phyloP scores from a whole-genome alignment of 2,888 invertebrate species.

The Troilus luridus region DNA sequence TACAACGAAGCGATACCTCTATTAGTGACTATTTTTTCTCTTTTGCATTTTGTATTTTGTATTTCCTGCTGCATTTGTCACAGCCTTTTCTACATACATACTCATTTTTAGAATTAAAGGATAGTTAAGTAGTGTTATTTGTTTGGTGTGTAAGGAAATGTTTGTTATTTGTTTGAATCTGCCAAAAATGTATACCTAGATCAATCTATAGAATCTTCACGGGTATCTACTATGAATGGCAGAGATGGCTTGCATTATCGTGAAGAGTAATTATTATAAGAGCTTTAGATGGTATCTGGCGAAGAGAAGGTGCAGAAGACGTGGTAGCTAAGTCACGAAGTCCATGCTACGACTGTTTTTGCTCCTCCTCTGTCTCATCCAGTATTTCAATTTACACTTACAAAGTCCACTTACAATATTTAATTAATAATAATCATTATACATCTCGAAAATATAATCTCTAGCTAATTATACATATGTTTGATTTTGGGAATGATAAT shows the following conservation, averaged over 20 bases:
- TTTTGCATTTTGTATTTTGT: too few species aligned
- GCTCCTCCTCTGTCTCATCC: neutral
- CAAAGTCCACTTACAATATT: neutral
- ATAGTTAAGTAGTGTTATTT: too few species aligned
- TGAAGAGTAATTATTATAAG: neutral
- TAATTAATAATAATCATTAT: neutral
- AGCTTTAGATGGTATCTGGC: neutral
- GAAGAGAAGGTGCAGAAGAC: neutral
- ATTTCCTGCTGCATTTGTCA: too few species aligned
- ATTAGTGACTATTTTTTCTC: too few species aligned
- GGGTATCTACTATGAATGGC: neutral
- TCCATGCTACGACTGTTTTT: constrained; percentile 3
- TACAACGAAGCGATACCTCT: too few species aligned
- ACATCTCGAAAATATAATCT: neutral
- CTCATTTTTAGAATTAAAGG: too few species aligned
- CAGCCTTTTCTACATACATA: too few species aligned
- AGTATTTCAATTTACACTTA: neutral
- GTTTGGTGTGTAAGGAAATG: too few species aligned
- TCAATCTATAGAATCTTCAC: neutral
- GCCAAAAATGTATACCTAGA: neutral
- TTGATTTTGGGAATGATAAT: neutral
- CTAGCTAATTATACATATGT: neutral
- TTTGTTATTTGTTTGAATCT: too few species aligned
- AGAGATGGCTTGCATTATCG: neutral
- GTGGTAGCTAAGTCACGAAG: neutral